Conservation (phyloP, 2,797 vertebrate species). For the Lepus oiostolus region DNA sequence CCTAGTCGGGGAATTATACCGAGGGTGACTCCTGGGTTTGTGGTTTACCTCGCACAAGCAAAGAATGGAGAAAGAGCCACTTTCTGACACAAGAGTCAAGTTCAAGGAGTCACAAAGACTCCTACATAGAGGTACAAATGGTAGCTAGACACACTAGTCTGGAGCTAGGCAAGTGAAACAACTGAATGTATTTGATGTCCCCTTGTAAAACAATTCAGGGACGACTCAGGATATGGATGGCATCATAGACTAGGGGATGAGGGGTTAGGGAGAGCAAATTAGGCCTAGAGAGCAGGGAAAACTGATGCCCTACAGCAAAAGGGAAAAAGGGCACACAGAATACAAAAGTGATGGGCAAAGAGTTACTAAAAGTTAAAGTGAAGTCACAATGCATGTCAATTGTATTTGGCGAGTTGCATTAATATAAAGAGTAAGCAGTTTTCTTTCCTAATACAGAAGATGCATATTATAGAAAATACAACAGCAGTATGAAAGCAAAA, state of each 20-base stretch:
- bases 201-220: neutral
- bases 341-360: neutral
- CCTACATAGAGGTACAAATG: neutral
- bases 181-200: neutral
- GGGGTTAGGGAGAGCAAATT: neutral
- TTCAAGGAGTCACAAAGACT: neutral
- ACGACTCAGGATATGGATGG: neutral
- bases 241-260: neutral
- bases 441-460: neutral
- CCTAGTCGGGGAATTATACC: neutral
- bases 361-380: neutral
- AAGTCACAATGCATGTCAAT: neutral
- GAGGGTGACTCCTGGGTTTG: neutral
- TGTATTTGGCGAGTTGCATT: neutral
- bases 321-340: neutral
- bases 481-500: neutral
- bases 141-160: neutral
- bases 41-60: neutral
- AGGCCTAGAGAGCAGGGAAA: neutral
- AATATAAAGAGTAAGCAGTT: neutral
- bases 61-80: neutral
- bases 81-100: neutral
- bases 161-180: slow-evolving; percentile 3
- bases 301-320: neutral
- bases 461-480: neutral